These are phyloP conservation scores for Aphelocoma californica DNA, from an alignment of 2,797 vertebrate species.

Conservation along the genomic window DNA sequence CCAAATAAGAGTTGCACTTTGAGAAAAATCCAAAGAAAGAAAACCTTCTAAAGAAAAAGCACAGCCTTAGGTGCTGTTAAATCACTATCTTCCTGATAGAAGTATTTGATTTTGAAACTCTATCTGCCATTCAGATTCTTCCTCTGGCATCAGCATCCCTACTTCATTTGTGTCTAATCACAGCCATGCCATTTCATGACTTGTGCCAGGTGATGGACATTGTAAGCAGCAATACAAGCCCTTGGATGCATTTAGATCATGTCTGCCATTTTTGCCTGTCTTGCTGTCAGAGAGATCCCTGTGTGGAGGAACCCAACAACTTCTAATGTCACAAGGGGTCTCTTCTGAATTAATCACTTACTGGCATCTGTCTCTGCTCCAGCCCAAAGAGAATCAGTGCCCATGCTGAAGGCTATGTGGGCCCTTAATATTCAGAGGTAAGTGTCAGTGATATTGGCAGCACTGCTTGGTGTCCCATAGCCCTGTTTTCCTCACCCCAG, in stretches of 20 bases:
- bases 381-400: neutral
- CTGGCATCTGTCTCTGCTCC: neutral
- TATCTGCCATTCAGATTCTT: neutral
- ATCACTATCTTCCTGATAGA: neutral
- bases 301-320: neutral
- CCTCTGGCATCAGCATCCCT: neutral
- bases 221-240: neutral
- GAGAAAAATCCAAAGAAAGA: neutral
- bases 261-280: neutral
- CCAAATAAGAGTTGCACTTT: neutral
- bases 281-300: neutral
- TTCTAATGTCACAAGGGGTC: neutral
- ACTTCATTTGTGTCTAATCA: neutral
- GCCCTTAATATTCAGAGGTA: neutral
- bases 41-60: neutral
- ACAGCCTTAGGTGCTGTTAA: neutral
- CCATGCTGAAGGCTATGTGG: neutral
- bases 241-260: neutral
- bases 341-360: neutral
- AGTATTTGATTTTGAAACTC: neutral
- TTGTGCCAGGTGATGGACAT: neutral
- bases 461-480: neutral
- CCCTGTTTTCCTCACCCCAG: neutral
- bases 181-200: neutral
- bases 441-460: neutral